These are phyloP conservation scores for Casuarius casuarius DNA, from an alignment of 2,113 vertebrate species.

Conservation along the genomic window DNA sequence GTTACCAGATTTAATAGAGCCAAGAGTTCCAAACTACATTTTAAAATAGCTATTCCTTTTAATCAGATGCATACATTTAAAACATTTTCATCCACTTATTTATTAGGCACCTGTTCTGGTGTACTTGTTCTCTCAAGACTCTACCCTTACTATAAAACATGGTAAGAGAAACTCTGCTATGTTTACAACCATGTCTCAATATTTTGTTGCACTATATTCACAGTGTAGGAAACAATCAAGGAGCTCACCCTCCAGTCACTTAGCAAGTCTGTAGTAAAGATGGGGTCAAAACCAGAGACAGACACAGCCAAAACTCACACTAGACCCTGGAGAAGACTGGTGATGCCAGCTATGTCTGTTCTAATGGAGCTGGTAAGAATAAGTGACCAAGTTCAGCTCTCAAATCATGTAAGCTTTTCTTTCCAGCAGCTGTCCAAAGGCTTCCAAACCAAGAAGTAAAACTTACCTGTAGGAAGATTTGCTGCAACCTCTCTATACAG, in stretches of 20 bases:
- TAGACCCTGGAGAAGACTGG: not conserved
- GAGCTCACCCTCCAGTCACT: not conserved
- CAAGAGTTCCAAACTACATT: not conserved
- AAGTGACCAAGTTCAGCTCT: not conserved
- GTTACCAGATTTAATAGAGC: not conserved
- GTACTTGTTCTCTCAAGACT: not conserved
- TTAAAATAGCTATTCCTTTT: not conserved
- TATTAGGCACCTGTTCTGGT: not conserved
- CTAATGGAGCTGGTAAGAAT: not conserved
- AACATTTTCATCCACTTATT: not conserved
- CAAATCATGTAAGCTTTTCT: not conserved
- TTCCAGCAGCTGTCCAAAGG: not conserved
- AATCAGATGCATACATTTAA: not conserved
- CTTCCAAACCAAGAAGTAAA: rapidly evolving
- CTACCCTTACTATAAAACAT: not conserved
- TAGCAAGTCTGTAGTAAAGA: not conserved
- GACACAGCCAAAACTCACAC: not conserved
- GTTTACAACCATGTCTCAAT: not conserved
- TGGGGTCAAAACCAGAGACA: not conserved
- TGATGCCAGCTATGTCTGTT: not conserved
- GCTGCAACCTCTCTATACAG: conserved; percentile 94
- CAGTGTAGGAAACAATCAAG: not conserved
- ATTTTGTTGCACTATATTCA: not conserved
- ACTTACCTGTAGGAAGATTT: conserved; percentile 94
- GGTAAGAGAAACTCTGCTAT: not conserved